Evolutionary conservation across 2,797 vertebrate species (phyloP).

Genomic region (Hypotaenidia philippensis): DNA sequence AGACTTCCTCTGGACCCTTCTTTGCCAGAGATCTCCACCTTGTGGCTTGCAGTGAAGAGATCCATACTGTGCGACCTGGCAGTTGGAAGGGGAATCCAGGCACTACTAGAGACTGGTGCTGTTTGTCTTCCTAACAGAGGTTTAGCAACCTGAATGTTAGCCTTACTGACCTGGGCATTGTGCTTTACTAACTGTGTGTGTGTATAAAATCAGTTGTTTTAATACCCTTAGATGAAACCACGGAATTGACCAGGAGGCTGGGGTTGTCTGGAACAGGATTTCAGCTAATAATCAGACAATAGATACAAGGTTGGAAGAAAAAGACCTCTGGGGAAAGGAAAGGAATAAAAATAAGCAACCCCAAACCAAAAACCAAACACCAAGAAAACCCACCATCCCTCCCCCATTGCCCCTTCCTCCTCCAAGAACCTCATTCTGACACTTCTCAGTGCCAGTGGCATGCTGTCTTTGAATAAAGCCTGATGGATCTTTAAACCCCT

Average conservation of each 20-base stretch:
- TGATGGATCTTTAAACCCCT: not conserved
- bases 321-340: too few relatives aligned
- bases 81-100: not conserved
- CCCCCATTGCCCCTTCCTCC: too few relatives aligned
- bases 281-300: not conserved
- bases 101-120: not conserved
- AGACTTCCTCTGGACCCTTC: conserved; percentile 66
- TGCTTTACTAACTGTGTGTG: not conserved
- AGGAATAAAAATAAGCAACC: not conserved
- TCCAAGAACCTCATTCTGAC: not conserved
- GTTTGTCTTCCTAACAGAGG: not conserved
- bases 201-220: not conserved
- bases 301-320: not conserved
- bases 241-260: not conserved
- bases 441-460: not conserved
- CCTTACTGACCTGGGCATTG: not conserved
- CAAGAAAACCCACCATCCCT: rapidly evolving
- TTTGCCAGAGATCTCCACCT: conserved; percentile 78
- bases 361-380: not conserved
- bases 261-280: not conserved
- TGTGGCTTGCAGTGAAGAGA: conserved; percentile 55
- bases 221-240: not conserved
- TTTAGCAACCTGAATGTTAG: not conserved
- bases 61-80: conserved; percentile 39
- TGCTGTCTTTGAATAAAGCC: not conserved